Evolutionary conservation across 2,888 invertebrate species (phyloP).

Genomic region (Heliconius hortense): DNA sequence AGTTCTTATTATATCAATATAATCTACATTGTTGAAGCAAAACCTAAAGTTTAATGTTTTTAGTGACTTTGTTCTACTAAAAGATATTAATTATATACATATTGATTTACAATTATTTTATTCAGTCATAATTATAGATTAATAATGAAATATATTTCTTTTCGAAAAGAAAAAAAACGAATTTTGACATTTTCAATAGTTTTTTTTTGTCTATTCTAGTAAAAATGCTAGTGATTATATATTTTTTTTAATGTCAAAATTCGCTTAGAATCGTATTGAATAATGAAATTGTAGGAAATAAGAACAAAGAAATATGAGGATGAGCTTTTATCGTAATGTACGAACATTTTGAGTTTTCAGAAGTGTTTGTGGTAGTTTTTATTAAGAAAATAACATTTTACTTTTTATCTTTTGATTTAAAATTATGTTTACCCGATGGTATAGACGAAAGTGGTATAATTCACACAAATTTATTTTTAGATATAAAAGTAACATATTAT

Average conservation of each 20-base stretch:
- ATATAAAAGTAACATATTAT: background rate
- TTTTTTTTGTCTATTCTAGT: slow-evolving; percentile 10
- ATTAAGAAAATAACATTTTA: background rate
- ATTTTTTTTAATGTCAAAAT: slow-evolving; percentile 14
- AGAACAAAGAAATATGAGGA: slow-evolving; percentile 17
- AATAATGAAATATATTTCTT: background rate
- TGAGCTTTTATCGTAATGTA: slow-evolving; percentile 12
- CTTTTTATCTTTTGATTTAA: background rate
- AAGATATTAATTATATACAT: background rate
- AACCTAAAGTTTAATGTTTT: background rate
- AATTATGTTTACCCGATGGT: background rate
- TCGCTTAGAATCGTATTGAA: background rate
- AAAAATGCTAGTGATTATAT: slow-evolving; percentile 7
- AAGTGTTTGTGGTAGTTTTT: slow-evolving; percentile 5
- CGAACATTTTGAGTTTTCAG: background rate
- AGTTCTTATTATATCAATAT: background rate
- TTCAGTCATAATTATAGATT: slow-evolving; percentile 12
- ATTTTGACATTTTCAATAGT: slow-evolving; percentile 5
- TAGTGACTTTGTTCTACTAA: slow-evolving; percentile 16
- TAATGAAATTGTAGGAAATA: background rate
- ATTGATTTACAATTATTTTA: background rate
- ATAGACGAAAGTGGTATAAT: background rate
- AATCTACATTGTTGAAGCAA: background rate
- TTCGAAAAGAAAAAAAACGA: background rate
- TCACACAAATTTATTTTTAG: background rate